Base-by-base conservation (phyloP, 2,888 invertebrate species). In the Drosophila colorata region DNA sequence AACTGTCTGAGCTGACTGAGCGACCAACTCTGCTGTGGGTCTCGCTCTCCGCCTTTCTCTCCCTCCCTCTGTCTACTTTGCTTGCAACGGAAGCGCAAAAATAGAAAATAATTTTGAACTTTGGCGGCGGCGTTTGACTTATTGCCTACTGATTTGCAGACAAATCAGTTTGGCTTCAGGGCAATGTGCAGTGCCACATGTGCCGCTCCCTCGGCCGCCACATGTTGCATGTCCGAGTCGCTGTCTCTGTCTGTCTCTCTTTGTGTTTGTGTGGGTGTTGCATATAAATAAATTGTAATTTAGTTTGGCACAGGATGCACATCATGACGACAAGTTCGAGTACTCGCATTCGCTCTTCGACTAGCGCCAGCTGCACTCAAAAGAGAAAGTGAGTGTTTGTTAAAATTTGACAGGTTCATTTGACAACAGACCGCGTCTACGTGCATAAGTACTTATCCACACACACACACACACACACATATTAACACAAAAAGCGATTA, bases 351-450 rank as follows among this genome's bases (percentile, higher is more conserved):
- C 37, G 14, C 8, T 9, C 43, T 20, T 1, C 41, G 67, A 58
- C 66, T 72, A 80, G 88, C 81, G 81, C 87, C 81, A 82, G 81
- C 88, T 88, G 81, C 61, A 66, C 55, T 51, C 41, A 61, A 81
- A 81, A 83, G 91, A 87, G 91, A 90, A 90, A 90, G 91, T 90
- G 85, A 80, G 79, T 84, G 82, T 87, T 82, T 81, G 88, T 88
- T 79, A 72, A 88, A 74, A 78, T 90, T 89, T 90, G 90, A 90
- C 90, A 88, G 90, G 90, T 87, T 88, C 89, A 81, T 87, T 87
- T 88, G 84, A 82, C 76, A 86, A 86, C 74, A 72, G 58, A 35
- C 74, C 51, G 59, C 23, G 11, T 43, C 56, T 53, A 43, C 40
- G 41, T 69, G 41, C 44, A 41, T 65, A 63, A 70, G 75, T 78